Evolutionary conservation across 2,888 invertebrate species (phyloP).

Genomic region (Troides helena): DNA sequence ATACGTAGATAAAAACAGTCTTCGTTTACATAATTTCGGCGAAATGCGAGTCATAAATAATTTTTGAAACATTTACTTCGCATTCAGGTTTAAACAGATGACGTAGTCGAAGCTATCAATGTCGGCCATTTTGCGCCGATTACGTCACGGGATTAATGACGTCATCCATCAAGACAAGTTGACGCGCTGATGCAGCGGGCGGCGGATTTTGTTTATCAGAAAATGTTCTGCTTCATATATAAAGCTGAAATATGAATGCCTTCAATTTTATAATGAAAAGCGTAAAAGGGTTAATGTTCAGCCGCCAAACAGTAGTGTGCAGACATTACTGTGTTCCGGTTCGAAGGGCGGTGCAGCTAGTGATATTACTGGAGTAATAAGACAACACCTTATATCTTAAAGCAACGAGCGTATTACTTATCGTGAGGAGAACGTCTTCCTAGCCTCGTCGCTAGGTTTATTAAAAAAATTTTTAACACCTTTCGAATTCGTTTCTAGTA

Average conservation of each 20-base stretch:
- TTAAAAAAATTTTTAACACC: no score
- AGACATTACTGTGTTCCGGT: no score
- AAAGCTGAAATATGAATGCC: background rate
- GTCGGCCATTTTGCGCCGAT: constrained; percentile 57
- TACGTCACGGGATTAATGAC: constrained; percentile 61
- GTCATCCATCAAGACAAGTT: constrained; percentile 67
- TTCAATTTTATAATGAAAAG: no score
- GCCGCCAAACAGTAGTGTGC: no score
- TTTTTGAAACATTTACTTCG: background rate
- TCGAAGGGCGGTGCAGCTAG: no score
- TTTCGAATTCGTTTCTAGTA: no score
- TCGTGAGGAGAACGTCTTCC: no score
- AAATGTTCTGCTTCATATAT: constrained; percentile 6
- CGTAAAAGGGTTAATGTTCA: no score
- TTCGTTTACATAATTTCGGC: background rate
- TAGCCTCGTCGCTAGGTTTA: no score
- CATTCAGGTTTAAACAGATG: constrained; percentile 1
- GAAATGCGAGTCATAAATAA: background rate
- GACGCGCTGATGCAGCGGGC: constrained; percentile 59
- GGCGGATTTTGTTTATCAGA: constrained; percentile 20
- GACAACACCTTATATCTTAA: no score
- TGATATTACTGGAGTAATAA: no score
- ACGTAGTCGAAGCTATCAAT: constrained; percentile 32
- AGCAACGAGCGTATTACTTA: no score
- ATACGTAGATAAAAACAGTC: background rate